phyloP scores from a whole-genome alignment of 2,113 vertebrate genomes.

The Amphilophus citrinellus region DNA sequence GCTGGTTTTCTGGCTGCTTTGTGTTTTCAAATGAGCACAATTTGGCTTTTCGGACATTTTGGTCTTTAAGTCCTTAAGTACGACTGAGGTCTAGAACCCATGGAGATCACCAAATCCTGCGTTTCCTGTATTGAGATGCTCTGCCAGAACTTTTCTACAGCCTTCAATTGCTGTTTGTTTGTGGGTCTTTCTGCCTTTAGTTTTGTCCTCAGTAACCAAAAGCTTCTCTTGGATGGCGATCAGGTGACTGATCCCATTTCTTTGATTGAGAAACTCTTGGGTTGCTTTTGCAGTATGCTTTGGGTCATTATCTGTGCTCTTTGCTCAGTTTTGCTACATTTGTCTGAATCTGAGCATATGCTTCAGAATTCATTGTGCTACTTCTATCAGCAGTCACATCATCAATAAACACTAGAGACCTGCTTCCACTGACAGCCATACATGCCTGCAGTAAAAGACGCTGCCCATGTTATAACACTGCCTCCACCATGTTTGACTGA shows the following conservation, averaged over 20 bases:
- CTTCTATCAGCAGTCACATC: background rate
- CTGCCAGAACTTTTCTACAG: background rate
- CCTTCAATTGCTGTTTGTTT: background rate
- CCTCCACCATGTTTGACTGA: background rate
- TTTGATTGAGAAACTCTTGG: background rate
- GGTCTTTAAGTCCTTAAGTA: background rate
- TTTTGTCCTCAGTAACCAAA: background rate
- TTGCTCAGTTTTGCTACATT: background rate
- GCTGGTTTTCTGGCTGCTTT: background rate
- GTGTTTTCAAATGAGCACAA: background rate
- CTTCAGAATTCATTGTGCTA: background rate
- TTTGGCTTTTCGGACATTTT: background rate
- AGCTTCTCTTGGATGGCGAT: too few species aligned
- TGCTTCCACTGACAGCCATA: background rate
- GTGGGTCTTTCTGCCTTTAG: background rate
- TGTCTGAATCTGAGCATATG: background rate
- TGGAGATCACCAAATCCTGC: background rate
- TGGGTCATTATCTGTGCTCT: background rate
- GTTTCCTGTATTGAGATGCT: background rate
- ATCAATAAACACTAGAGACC: background rate
- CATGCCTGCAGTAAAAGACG: too few species aligned
- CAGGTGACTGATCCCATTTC: background rate
- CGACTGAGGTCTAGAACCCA: conserved; percentile 3
- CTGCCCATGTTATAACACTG: too few species aligned
- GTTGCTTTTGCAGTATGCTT: conserved; percentile 4